Conservation (phyloP, 1,140 invertebrate species). For the Myzus persicae region DNA sequence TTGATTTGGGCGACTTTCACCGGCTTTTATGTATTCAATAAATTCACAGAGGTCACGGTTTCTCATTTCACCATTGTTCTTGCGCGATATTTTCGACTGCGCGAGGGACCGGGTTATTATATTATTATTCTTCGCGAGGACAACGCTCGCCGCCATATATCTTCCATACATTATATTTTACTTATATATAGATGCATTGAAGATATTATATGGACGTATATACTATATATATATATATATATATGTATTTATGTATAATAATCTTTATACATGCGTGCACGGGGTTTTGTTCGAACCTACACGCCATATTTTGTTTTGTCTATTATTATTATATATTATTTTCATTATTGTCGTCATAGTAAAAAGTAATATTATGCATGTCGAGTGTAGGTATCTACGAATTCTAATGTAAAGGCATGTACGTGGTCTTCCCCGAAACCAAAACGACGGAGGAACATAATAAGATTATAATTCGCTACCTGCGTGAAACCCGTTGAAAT, state of each 20-base stretch:
- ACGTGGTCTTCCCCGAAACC: not conserved
- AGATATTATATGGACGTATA: not conserved
- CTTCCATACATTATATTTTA: not conserved
- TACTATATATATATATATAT: no score
- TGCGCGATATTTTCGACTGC: slow-evolving; percentile 34
- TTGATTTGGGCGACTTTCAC: slow-evolving; percentile 50
- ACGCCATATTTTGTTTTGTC: slow-evolving; percentile 33
- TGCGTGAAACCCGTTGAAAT: not conserved
- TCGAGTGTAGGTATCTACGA: not conserved
- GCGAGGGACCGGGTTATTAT: slow-evolving; percentile 13
- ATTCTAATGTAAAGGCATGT: not conserved
- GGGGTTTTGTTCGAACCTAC: slow-evolving; percentile 9
- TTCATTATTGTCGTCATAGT: not conserved
- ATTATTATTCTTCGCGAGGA: not conserved
- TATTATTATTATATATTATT: not conserved
- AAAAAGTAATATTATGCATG: not conserved
- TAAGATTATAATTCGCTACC: not conserved
- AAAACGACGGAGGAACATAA: not conserved
- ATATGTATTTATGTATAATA: no score
- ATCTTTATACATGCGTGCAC: not conserved
- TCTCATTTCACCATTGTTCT: slow-evolving; percentile 58
- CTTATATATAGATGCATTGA: not conserved
- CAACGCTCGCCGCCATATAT: not conserved
- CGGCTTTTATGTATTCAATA: slow-evolving; percentile 36
- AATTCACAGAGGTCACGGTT: slow-evolving; percentile 57